A percentile compares a stretch with the other conserved stretches of the same genome.
Conservation (phyloP, 2,113 vertebrate genomes). For the Propithecus coquereli region DNA sequence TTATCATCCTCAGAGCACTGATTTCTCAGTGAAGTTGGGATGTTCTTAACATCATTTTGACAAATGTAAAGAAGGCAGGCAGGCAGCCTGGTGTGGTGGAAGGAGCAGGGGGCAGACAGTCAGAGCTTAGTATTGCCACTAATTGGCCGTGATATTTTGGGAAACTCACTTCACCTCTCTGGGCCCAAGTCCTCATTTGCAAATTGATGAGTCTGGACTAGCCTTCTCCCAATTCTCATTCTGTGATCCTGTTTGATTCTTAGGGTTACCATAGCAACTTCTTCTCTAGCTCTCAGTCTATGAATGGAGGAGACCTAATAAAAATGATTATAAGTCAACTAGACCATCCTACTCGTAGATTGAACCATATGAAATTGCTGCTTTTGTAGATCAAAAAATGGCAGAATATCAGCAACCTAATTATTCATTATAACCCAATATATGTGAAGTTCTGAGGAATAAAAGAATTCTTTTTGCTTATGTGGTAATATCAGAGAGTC, state of each 20-base stretch:
- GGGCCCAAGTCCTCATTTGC: conserved; percentile 19
- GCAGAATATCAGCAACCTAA: not conserved
- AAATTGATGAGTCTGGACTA: conserved; percentile 26
- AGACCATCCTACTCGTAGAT: not conserved
- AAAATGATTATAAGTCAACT: conserved; percentile 40
- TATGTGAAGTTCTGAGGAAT: not conserved
- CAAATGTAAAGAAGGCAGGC: conserved; percentile 20
- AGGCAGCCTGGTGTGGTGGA: not conserved
- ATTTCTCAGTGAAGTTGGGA: not conserved
- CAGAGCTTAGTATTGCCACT: conserved; percentile 19
- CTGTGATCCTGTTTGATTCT: conserved; percentile 6
- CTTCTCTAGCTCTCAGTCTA: conserved; percentile 6
- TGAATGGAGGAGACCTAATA: conserved; percentile 43
- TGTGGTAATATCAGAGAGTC: not conserved
- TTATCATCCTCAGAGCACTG: not conserved
- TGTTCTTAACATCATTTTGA: conserved; percentile 55
- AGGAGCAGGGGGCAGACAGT: not conserved
- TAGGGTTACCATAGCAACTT: conserved; percentile 32
- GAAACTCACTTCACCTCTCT: conserved; percentile 1
- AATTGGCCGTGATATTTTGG: conserved; percentile 46
- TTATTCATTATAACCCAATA: not conserved
- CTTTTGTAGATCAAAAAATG: not conserved
- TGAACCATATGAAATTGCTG: not conserved
- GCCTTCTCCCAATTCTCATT: not conserved
- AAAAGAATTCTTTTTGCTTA: not conserved